Percentiles rank a stretch among this genome's conserved stretches.
phyloP scores from a whole-genome alignment of 2,113 vertebrate genomes.

The Speoplatyrhinus poulsoni region DNA sequence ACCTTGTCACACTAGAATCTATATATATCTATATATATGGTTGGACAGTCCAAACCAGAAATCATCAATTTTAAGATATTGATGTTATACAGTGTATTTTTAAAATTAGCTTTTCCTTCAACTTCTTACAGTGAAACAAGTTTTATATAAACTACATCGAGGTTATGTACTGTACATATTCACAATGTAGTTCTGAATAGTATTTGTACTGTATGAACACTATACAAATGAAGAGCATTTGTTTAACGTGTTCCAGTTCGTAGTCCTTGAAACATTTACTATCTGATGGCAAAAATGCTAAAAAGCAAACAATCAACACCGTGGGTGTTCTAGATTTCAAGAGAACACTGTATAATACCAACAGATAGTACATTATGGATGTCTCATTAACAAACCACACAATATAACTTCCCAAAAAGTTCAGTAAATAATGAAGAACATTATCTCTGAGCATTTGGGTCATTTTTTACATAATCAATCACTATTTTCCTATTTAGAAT shows the following conservation, averaged over 20 bases:
- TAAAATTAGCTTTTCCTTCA: constrained; percentile 1
- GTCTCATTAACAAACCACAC: too few relatives aligned
- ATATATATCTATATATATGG: too few relatives aligned
- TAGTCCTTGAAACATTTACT: constrained; percentile 32
- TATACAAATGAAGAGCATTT: constrained; percentile 8
- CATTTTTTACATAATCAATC: constrained; percentile 10
- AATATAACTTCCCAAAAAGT: constrained; percentile 7
- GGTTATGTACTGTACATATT: constrained; percentile 8
- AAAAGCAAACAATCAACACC: not conserved
- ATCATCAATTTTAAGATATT: constrained; percentile 59
- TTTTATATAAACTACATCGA: constrained; percentile 18
- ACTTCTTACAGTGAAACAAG: constrained; percentile 16
- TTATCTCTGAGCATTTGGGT: too few relatives aligned
- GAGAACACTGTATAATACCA: constrained; percentile 11
- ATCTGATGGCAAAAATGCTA: not conserved
- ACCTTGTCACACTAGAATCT: too few relatives aligned
- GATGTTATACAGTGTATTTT: constrained; percentile 39
- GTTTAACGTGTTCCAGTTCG: constrained; percentile 19
- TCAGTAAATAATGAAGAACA: too few relatives aligned
- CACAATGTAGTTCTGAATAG: constrained; percentile 26
- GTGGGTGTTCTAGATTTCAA: constrained; percentile 15
- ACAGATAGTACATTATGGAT: not conserved
- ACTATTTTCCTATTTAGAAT: too few relatives aligned
- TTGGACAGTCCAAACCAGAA: not conserved
- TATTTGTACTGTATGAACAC: constrained; percentile 19